Evolutionary conservation across 2,888 invertebrate genomes (phyloP), one percentile per base, ranked within the genome.

Genomic region (Balanococcus diminutus): DNA sequence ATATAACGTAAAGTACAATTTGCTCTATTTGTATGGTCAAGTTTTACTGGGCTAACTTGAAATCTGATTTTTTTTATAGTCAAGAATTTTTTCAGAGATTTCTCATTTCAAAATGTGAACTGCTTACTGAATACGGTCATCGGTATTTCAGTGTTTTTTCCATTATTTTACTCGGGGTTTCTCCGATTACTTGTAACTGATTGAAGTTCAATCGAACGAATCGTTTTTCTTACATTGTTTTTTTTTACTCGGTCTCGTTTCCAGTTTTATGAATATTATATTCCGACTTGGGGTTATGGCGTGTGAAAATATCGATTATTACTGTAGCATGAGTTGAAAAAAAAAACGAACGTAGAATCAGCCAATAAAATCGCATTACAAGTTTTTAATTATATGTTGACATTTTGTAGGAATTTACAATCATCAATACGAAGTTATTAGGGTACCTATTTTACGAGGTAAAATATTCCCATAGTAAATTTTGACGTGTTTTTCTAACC

Each of bases 351-450:
- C 22, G 14, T 8, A 22, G 8, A n/a, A 22, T 1, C 22, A 22
- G 22, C 19, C 8, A 22, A 8, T 22, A 22, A 56, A 56, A 22
- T 56, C 56, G 22, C 22, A 19, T 2, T 22, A 56, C 56, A 0
- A 56, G 22, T 22, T 56, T 56, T 56, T 56, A 56, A 56, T 56
- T 56, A 56, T 56, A 56, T 67, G 67, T 79, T 79, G 75, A 79
- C 36, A 51, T 85, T 75, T 85, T 46, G n/a, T 85, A 85, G 85
- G 85, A 39, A 42, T 51, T 42, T 85, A 75, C 51, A 42, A 75
- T 39, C 72, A 85, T 51, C 85, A 85, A 19, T 85, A 85, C 31
- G 85, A 85, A 85, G 32, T 85, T 25, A 85, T 85, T 28, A 79
- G 79, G 51, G 46, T 85, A 19, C 85, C 51, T 56, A 51, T 56